phyloP scores from a whole-genome alignment of 2,113 vertebrate species.

The Marcusenius ussheri region DNA sequence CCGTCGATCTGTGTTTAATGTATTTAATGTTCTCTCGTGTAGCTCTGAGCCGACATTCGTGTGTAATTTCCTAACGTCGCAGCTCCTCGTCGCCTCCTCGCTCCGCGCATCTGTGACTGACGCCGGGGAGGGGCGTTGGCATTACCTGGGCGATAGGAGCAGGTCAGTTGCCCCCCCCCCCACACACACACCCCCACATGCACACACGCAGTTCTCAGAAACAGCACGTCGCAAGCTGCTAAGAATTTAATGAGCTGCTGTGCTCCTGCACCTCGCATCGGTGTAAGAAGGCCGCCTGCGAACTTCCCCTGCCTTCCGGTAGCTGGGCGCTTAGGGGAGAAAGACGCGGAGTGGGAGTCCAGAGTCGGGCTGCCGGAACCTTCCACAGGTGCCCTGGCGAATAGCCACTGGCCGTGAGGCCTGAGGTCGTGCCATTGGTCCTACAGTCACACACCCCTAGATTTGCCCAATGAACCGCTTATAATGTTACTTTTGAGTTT shows the following conservation, averaged over 20 bases:
- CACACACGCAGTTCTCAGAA: neutral
- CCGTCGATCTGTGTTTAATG: neutral
- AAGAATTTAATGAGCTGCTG: neutral
- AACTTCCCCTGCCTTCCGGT: neutral
- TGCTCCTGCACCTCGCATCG: neutral
- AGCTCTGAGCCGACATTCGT: neutral
- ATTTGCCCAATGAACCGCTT: neutral
- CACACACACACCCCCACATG: neutral
- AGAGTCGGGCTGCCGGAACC: neutral
- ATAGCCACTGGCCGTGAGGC: neutral
- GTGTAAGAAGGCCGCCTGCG: neutral
- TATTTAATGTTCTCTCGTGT: neutral
- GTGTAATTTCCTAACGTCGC: neutral
- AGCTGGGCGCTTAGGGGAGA: neutral
- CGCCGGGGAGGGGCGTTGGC: neutral
- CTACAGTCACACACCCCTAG: neutral
- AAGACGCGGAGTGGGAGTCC: neutral
- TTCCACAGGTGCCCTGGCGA: neutral
- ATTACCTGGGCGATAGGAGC: neutral
- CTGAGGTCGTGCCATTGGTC: neutral
- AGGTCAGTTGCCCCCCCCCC: neutral
- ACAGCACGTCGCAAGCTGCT: neutral
- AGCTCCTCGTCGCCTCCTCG: neutral
- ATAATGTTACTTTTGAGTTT: neutral
- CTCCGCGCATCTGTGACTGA: neutral